A percentile compares a stretch with the other conserved stretches of the same genome.
These are phyloP conservation scores for Metaphire vulgaris DNA, from an alignment of 1,140 invertebrate genomes.

Conservation along the genomic window DNA sequence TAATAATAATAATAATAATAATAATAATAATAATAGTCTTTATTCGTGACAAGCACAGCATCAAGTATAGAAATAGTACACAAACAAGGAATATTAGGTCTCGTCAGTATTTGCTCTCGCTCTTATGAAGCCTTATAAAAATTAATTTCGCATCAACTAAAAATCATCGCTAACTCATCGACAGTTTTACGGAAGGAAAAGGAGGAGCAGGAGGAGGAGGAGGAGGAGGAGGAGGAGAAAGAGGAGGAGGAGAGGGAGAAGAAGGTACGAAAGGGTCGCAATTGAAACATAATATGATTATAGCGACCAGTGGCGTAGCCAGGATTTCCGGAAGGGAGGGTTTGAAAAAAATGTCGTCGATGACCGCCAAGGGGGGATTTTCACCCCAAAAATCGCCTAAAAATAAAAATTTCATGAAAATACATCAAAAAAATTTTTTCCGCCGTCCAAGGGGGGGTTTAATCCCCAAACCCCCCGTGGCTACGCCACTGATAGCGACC, in stretches of 20 bases:
- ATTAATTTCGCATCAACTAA: no score
- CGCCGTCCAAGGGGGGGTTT: background rate
- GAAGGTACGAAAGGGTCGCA: background rate
- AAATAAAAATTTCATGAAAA: background rate
- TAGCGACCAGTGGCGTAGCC: background rate
- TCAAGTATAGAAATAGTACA: background rate
- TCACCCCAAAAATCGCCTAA: background rate
- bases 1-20: background rate
- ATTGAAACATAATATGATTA: no score
- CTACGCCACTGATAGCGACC: no score
- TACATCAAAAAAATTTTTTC: background rate
- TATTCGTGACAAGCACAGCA: background rate
- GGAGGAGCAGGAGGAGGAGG: background rate
- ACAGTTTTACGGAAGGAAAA: background rate
- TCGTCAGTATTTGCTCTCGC: background rate
- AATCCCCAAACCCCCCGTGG: no score
- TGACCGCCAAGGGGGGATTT: background rate
- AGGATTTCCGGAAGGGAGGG: no score
- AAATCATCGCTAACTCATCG: background rate
- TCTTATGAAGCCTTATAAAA: no score
- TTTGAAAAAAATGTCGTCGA: no score
- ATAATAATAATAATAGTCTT: background rate
- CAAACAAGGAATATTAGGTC: background rate
- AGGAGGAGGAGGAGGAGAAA: background rate
- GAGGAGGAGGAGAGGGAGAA: background rate